Percentiles rank a stretch among this genome's conserved stretches.
phyloP scores from a whole-genome alignment of 2,888 invertebrate genomes.

The Rhamnusium bicolor region DNA sequence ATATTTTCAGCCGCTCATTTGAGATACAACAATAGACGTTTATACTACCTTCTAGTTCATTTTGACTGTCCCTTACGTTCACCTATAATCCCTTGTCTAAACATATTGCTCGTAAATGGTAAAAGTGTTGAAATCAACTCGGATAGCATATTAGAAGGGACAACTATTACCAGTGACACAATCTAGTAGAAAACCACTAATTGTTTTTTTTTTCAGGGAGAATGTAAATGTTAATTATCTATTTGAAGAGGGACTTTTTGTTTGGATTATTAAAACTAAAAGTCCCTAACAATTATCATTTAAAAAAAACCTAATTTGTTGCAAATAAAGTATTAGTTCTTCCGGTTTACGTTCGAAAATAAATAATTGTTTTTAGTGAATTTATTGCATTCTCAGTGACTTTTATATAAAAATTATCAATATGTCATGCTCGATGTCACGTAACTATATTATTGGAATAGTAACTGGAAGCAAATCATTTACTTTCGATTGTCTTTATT shows the following conservation, averaged over 20 bases:
- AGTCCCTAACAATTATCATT: no score
- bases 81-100: no score
- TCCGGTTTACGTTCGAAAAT: not conserved
- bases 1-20: no score
- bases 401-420: not conserved
- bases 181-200: not conserved
- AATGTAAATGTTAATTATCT: not conserved
- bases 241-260: no score
- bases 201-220: not conserved
- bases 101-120: no score
- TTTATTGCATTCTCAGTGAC: not conserved
- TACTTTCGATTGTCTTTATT: not conserved
- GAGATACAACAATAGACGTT: no score
- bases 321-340: not conserved
- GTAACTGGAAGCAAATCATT: not conserved
- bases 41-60: no score
- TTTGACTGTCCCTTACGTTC: no score
- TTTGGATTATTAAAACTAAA: no score
- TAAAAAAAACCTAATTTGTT: not conserved
- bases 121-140: no score
- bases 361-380: not conserved
- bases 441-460: not conserved
- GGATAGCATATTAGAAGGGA: not conserved
- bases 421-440: not conserved
- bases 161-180: not conserved